phyloP scores from a whole-genome alignment of 2,797 vertebrate genomes.

The Lycodopsis pacificus region DNA sequence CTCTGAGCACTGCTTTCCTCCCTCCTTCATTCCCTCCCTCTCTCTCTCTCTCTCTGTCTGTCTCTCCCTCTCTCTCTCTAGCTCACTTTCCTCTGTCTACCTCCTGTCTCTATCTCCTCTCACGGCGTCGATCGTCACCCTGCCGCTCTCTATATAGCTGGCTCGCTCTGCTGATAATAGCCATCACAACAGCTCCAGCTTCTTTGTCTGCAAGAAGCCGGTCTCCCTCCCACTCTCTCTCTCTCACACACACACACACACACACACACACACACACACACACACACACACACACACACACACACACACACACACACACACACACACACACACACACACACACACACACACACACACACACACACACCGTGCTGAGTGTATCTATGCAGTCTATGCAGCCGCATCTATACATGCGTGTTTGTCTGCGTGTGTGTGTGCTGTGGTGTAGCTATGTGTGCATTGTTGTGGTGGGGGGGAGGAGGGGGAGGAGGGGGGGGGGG shows the following conservation, averaged over 20 bases:
- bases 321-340: conserved; percentile 49
- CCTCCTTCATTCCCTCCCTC: conserved; percentile 53
- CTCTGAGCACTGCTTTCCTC: conserved; percentile 49
- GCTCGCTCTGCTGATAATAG: conserved; percentile 92
- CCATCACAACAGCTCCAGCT: conserved; percentile 92
- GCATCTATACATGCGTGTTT: conserved; percentile 23
- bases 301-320: conserved; percentile 50
- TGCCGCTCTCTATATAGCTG: conserved; percentile 82
- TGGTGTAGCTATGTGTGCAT: conserved; percentile 41
- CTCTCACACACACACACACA: conserved; percentile 50
- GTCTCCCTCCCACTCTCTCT: conserved; percentile 82
- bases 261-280: conserved; percentile 50
- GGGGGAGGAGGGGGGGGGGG: neutral
- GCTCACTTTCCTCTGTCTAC: conserved; percentile 62
- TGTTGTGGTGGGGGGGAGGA: conserved; percentile 18
- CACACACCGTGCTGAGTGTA: conserved; percentile 39
- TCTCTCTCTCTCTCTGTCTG: conserved; percentile 43
- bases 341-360: conserved; percentile 32
- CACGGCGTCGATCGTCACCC: conserved; percentile 65
- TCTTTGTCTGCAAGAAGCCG: conserved; percentile 93
- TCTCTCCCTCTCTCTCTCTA: conserved; percentile 40
- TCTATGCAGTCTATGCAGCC: conserved; percentile 50
- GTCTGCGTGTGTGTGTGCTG: neutral
- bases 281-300: conserved; percentile 29
- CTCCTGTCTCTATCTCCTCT: conserved; percentile 70